A percentile compares a stretch with the other conserved stretches of the same genome.
Conservation (phyloP, 1,140 invertebrate species). For the Meloidogyne hapla region DNA sequence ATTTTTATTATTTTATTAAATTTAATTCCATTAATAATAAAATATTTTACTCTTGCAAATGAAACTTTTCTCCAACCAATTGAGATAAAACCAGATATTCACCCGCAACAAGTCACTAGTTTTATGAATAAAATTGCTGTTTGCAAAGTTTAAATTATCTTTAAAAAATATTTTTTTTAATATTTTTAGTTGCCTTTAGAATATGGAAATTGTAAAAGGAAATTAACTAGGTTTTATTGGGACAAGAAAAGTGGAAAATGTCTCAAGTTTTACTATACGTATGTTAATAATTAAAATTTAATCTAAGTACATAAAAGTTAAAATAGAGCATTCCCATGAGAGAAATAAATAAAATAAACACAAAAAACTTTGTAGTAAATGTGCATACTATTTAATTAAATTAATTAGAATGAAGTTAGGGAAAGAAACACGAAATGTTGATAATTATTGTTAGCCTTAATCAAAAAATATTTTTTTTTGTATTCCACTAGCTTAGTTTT, state of each 20-base stretch:
- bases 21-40: background rate
- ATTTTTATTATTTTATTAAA: background rate
- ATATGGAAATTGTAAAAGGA: constrained; percentile 30
- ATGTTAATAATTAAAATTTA: background rate
- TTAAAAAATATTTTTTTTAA: background rate
- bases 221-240: constrained; percentile 44
- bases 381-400: too few species aligned
- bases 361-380: too few species aligned
- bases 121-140: background rate
- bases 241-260: constrained; percentile 28
- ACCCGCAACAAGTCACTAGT: background rate
- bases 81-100: constrained; percentile 5
- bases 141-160: background rate
- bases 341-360: too few species aligned
- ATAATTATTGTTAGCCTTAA: too few species aligned
- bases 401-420: too few species aligned
- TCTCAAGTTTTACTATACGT: constrained; percentile 42
- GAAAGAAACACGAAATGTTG: too few species aligned
- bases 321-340: too few species aligned
- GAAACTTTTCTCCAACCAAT: background rate
- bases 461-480: too few species aligned
- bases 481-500: too few species aligned
- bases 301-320: too few species aligned
- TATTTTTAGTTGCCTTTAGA: constrained; percentile 9
- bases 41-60: background rate